Conservation (phyloP, 2,113 vertebrate species). For the Varanus komodoensis region DNA sequence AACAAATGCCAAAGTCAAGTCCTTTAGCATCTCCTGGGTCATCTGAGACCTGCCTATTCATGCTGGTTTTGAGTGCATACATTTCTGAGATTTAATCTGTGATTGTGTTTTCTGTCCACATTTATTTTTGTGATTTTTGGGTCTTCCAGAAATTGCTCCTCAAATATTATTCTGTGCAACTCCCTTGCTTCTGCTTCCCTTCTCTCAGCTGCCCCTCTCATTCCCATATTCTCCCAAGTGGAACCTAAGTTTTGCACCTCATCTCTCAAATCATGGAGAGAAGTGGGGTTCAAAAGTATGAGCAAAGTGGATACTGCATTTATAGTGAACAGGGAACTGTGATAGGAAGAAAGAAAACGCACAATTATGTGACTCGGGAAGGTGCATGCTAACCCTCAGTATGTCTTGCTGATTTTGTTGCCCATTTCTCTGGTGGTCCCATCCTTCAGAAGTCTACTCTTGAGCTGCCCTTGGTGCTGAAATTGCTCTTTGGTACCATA, state of each 20-base stretch:
- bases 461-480: slow-evolving; percentile 7
- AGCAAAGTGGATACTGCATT: neutral
- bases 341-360: neutral
- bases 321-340: neutral
- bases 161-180: neutral
- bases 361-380: neutral
- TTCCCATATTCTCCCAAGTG: neutral
- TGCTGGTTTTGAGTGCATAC: no score
- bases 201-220: no score
- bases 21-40: neutral
- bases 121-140: neutral
- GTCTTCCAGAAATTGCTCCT: neutral
- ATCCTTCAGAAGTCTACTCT: neutral
- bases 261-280: neutral
- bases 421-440: neutral
- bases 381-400: neutral
- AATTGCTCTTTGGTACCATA: neutral
- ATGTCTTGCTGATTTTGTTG: neutral
- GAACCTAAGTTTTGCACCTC: neutral
- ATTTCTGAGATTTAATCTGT: neutral
- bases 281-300: neutral
- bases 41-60: neutral
- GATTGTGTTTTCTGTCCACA: neutral
- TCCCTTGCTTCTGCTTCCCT: neutral
- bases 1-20: slow-evolving; percentile 22